Base-by-base conservation (phyloP, 2,888 invertebrate genomes). In the Parnassius orleans region DNA sequence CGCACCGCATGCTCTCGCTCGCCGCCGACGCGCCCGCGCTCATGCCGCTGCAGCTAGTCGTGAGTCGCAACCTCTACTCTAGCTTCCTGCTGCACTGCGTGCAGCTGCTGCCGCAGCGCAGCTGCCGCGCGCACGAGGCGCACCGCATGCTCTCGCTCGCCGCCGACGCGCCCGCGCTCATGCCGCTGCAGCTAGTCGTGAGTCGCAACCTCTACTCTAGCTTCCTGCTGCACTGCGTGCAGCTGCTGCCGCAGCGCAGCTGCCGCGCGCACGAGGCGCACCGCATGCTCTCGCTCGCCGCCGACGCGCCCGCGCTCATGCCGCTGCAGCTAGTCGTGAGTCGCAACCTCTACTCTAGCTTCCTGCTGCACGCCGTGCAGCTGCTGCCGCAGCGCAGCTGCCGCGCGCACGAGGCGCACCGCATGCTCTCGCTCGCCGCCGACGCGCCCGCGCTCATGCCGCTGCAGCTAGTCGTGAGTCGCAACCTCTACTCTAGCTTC, bases 221-320 rank as follows among this genome's bases (percentile, higher is more conserved):
- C 15, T 15, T 15, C 15, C 15, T 15, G 15, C 15, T 15, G 15
- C 15, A 15, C 15, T 15, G 15, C 15, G 15, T 15, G 15, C 15
- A 15, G 15, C 15, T 15, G 15, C 15, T 15, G 15, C 15, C 15
- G 15, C 15, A 15, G 15, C 15, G 15, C 98, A 98, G 87, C 78
- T 98, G 58, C 87, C 95, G 71, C 97, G 98, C 96, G 68, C 92
- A 93, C 74, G 96, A 97, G 87, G 94, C 98, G 9, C 95, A 96
- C 68, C 97, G 96, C 88, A 94, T 96, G 91, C 77, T 95, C 60
- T 93, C 93, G 15, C 93, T 97, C 56, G 93, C 93, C 44, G 93
- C 95, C 1, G 95, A 95, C 71, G 94, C 94, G 56, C 95, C 96
- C 94, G 7, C 92, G 93, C 81, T 92, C 42, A 93, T 95, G 74